Percentiles rank a stretch among this genome's conserved stretches.
These are phyloP conservation scores for Eurosta solidaginis DNA, from an alignment of 1,140 invertebrate genomes.

Conservation along the genomic window DNA sequence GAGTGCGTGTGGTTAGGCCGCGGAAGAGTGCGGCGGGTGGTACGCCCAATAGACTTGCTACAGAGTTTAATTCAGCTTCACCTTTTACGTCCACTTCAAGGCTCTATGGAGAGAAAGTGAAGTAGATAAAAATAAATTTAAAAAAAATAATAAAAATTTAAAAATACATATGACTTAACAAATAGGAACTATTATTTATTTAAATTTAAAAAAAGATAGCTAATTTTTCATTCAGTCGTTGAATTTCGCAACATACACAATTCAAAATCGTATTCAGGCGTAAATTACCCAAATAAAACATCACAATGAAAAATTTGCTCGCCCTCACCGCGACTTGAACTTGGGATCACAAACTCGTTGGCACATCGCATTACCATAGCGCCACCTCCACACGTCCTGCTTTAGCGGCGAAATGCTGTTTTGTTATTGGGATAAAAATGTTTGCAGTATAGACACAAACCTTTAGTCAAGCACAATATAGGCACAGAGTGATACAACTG, in stretches of 20 bases:
- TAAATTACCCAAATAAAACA: conserved; percentile 54
- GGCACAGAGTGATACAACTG: not conserved
- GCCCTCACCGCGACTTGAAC: not conserved
- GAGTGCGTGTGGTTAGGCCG: conserved; percentile 82
- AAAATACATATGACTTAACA: not conserved
- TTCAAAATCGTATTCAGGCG: conserved; percentile 45
- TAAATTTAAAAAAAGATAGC: not conserved
- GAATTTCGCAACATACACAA: conserved; percentile 42
- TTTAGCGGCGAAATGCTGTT: not conserved
- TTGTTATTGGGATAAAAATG: not conserved
- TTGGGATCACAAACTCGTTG: no score
- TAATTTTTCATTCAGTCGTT: conserved; percentile 47
- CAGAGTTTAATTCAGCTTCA: conserved; percentile 80
- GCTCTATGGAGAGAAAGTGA: conserved; percentile 53
- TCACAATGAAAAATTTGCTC: conserved; percentile 46
- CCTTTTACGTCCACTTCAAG: conserved; percentile 76
- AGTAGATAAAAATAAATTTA: not conserved
- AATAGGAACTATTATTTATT: no score
- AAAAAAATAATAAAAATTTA: not conserved
- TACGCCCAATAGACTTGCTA: conserved; percentile 82
- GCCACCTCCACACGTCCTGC: not conserved
- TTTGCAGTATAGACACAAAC: not conserved
- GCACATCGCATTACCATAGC: not conserved
- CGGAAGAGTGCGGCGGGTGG: conserved; percentile 75
- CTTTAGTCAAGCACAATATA: not conserved